Percentiles rank a stretch among this genome's conserved stretches.
Evolutionary conservation across 2,888 invertebrate species (phyloP).

Genomic region (Pyrgus malvae): DNA sequence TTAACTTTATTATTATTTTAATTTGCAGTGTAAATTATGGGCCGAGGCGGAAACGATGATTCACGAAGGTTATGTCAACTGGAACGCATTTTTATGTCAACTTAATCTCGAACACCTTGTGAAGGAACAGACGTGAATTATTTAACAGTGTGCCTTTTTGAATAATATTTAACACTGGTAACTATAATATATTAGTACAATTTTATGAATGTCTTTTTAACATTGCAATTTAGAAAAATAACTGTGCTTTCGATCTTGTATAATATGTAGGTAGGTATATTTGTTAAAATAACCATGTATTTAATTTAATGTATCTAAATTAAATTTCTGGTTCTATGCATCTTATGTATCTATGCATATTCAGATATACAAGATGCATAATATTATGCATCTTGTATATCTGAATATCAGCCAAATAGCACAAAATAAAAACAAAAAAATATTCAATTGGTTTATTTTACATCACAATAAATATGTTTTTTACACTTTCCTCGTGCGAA

Average conservation of each 20-base stretch:
- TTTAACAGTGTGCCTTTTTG: background rate
- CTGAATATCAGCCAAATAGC: too few relatives aligned
- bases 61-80: slow-evolving; percentile 67
- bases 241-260: background rate
- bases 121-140: slow-evolving; percentile 52
- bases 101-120: slow-evolving; percentile 72
- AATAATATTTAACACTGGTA: background rate
- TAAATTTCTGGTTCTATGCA: too few relatives aligned
- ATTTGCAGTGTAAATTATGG: slow-evolving; percentile 65
- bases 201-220: too few relatives aligned
- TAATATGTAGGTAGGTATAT: too few relatives aligned
- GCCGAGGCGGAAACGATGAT: slow-evolving; percentile 56
- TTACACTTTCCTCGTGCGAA: slow-evolving; percentile 43
- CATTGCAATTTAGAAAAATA: background rate
- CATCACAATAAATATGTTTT: slow-evolving; percentile 66
- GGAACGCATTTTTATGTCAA: slow-evolving; percentile 73
- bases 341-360: too few relatives aligned
- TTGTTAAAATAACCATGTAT: too few relatives aligned
- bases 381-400: too few relatives aligned
- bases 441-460: slow-evolving; percentile 48
- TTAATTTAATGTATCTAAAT: too few relatives aligned
- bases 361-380: too few relatives aligned
- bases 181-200: too few relatives aligned
- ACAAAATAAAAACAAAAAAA: slow-evolving; percentile 31
- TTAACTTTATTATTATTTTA: background rate